Conservation (phyloP, 2,113 vertebrate species). For the Hiodon alosoides region DNA sequence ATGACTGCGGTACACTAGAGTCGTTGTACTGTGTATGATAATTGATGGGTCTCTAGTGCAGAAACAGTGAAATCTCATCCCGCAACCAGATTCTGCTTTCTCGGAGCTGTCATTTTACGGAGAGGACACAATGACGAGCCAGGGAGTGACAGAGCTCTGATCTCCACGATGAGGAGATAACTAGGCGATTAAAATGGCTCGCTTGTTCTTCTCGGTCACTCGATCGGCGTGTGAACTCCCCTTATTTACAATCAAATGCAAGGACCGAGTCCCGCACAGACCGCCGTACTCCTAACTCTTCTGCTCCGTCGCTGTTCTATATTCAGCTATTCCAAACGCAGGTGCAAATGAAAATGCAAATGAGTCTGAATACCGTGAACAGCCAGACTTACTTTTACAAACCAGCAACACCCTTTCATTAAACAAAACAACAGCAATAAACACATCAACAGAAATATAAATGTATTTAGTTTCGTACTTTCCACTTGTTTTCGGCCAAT, state of each 20-base stretch:
- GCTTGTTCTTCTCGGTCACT: slow-evolving; percentile 80
- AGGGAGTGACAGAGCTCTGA: slow-evolving; percentile 72
- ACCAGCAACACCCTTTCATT: not conserved
- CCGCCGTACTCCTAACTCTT: slow-evolving; percentile 32
- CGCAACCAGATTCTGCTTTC: slow-evolving; percentile 60
- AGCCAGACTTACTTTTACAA: not conserved
- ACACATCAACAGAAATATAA: too few species aligned
- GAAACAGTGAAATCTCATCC: slow-evolving; percentile 77
- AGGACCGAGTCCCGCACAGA: slow-evolving; percentile 48
- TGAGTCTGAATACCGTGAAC: not conserved
- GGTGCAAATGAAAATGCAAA: slow-evolving; percentile 1
- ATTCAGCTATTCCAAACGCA: slow-evolving; percentile 21
- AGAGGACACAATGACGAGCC: slow-evolving; percentile 56
- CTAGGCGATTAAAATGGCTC: slow-evolving; percentile 81
- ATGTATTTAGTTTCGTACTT: too few species aligned
- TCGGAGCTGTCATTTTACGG: slow-evolving; percentile 73
- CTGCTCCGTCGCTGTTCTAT: not conserved
- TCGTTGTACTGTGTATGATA: slow-evolving; percentile 26
- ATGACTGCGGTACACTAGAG: not conserved
- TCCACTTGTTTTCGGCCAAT: too few species aligned
- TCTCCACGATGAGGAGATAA: slow-evolving; percentile 79
- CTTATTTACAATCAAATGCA: slow-evolving; percentile 76
- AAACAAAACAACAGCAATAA: too few species aligned
- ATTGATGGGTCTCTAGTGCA: slow-evolving; percentile 47
- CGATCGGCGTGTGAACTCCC: slow-evolving; percentile 86